phyloP scores from a whole-genome alignment of 2,888 invertebrate species.

The Sminthurides aquaticus region DNA sequence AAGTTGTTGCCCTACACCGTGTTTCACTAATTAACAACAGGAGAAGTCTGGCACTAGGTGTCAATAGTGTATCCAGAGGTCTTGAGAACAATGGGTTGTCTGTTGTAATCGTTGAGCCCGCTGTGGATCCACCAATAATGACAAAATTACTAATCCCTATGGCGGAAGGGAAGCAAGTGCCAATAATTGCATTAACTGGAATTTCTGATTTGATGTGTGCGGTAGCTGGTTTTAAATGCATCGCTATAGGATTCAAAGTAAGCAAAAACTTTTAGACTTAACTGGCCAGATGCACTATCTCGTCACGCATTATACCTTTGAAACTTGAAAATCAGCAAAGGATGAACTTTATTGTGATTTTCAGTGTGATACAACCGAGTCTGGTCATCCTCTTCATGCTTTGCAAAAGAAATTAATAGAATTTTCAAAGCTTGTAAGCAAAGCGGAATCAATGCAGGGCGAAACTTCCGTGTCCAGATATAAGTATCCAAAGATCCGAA shows the following conservation, averaged over 20 bases:
- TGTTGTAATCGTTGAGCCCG: conserved; percentile 36
- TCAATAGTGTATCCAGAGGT: conserved; percentile 33
- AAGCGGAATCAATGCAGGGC: not conserved
- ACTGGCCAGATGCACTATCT: no score
- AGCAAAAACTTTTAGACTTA: no score
- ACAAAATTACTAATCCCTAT: conserved; percentile 38
- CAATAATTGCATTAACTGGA: conserved; percentile 34
- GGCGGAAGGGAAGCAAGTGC: conserved; percentile 30
- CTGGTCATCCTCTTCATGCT: no score
- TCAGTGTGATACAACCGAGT: no score
- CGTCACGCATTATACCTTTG: no score
- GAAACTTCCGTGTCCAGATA: not conserved
- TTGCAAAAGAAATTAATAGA: no score
- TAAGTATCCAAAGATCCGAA: not conserved
- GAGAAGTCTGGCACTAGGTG: conserved; percentile 30
- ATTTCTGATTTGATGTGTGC: conserved; percentile 25
- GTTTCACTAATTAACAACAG: no score
- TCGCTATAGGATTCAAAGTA: conserved; percentile 42
- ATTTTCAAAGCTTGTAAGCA: no score
- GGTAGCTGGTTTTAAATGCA: conserved; percentile 31
- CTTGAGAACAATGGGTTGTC: conserved; percentile 27
- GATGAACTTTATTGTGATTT: no score
- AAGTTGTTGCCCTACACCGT: no score
- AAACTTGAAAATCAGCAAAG: no score
- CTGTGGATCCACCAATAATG: conserved; percentile 39